Evolutionary conservation across 2,797 vertebrate genomes (phyloP), one percentile per base, ranked within the genome.

Genomic region (Sylvilagus floridanus): DNA sequence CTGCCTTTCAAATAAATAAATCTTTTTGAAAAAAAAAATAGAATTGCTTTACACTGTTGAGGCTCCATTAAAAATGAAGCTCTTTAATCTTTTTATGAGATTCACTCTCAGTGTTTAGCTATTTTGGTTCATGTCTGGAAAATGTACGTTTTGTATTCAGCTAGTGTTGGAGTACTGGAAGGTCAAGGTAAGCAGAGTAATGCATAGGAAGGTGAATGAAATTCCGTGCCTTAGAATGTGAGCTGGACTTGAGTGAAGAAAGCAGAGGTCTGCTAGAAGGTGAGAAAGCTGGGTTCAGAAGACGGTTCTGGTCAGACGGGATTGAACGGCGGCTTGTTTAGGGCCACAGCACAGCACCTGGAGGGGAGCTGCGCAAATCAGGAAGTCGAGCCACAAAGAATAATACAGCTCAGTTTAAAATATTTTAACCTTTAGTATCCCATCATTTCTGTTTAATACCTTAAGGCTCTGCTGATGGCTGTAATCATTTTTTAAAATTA

Each of bases 371-470:
- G 26, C 21, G 50, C 60, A 68, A 37, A 66, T 47, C 52, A 83
- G 68, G 22, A 86, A 75, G 60, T 24, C 75, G 30, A 81, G 30
- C 35, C 47, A 47, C 57, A 79, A 83, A 83, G 17, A 54, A 90
- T 21, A 94, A 78, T 78, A 14, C 17, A 62, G 19, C n/a, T 90
- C 3, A 62, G 32, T 37, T 75, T 28, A 35, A 86, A 86, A 30
- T 62, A 10, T 75, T 78, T 92, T 65, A 54, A 52, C 78, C 71
- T 76, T 92, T 91, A 81, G 76, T 95, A 76, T 4, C 16, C 11
- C 60, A 19, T 81, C 4, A 16, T 87, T 91, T 94, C 54, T 87
- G 79, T 84, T 84, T 50, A 30, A 26, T 0, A 35, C 11, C 14
- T 28, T 63, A 68, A 68, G 47, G 72, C 16, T 91, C 52, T 88